These are phyloP conservation scores for Xerus rutilus DNA, from an alignment of 2,797 vertebrate genomes.

Conservation along the genomic window DNA sequence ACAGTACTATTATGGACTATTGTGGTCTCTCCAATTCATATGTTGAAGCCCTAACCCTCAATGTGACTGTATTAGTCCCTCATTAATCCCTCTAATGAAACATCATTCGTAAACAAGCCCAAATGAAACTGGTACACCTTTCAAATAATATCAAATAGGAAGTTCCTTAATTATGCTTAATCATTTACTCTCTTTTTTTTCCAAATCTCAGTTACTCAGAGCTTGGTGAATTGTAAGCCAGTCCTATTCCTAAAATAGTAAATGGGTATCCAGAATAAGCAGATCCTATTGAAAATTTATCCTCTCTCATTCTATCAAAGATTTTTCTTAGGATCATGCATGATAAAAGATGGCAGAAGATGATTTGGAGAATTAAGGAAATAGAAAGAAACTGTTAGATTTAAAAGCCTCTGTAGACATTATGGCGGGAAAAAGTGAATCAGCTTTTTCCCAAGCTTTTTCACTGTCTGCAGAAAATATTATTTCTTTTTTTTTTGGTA, in stretches of 20 bases:
- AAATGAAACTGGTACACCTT: background rate
- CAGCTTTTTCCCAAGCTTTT: background rate
- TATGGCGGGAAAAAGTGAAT: background rate
- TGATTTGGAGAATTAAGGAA: background rate
- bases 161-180: constrained; percentile 9
- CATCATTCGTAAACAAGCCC: background rate
- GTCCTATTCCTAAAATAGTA: background rate
- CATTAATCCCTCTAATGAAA: background rate
- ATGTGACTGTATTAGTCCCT: background rate
- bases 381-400: background rate
- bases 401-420: background rate
- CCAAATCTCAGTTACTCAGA: background rate
- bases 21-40: background rate
- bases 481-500: background rate
- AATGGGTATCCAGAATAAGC: background rate
- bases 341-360: background rate
- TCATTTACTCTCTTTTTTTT: background rate
- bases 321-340: background rate
- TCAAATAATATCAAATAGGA: background rate
- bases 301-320: background rate
- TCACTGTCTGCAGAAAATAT: background rate
- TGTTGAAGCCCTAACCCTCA: background rate
- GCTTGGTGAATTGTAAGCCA: background rate
- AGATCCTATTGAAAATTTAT: background rate
- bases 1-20: background rate